A percentile compares a stretch with the other conserved stretches of the same genome.
Evolutionary conservation across 2,888 invertebrate genomes (phyloP).

Genomic region (Tupiocoris notatus): DNA sequence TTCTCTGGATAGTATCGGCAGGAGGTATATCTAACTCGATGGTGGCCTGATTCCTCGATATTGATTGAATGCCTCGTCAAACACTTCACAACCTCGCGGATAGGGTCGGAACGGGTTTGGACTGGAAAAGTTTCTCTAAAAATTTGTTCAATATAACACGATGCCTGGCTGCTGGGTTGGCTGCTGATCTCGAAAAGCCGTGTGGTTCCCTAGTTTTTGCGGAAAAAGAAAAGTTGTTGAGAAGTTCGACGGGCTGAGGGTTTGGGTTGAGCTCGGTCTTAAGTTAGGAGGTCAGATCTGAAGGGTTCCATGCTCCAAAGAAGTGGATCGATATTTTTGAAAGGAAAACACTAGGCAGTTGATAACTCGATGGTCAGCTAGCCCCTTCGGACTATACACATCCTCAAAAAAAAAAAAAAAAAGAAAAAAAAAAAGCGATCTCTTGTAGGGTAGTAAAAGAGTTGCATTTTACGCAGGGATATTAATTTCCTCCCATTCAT

Average conservation of each 20-base stretch:
- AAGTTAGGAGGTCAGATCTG: not conserved
- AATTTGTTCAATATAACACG: not conserved
- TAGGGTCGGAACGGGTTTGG: not conserved
- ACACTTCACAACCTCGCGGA: not conserved
- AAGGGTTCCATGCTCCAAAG: not conserved
- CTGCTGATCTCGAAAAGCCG: not conserved
- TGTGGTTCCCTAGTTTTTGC: not conserved
- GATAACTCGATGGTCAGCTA: too few species aligned
- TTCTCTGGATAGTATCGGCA: not conserved
- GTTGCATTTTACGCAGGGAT: too few species aligned
- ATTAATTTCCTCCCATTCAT: too few species aligned
- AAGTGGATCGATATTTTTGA: not conserved
- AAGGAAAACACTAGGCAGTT: not conserved
- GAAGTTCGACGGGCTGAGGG: not conserved
- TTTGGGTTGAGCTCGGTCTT: not conserved
- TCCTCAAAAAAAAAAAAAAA: too few species aligned
- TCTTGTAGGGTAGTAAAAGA: too few species aligned
- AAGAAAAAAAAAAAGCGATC: too few species aligned
- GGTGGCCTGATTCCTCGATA: not conserved
- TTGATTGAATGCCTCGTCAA: not conserved
- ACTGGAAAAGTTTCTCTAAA: not conserved
- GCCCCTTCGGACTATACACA: too few species aligned
- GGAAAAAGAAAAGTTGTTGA: not conserved
- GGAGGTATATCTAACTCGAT: not conserved
- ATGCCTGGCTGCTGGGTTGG: not conserved